Evolutionary conservation across 2,797 vertebrate genomes (phyloP).

Genomic region (Vultur gryphus): DNA sequence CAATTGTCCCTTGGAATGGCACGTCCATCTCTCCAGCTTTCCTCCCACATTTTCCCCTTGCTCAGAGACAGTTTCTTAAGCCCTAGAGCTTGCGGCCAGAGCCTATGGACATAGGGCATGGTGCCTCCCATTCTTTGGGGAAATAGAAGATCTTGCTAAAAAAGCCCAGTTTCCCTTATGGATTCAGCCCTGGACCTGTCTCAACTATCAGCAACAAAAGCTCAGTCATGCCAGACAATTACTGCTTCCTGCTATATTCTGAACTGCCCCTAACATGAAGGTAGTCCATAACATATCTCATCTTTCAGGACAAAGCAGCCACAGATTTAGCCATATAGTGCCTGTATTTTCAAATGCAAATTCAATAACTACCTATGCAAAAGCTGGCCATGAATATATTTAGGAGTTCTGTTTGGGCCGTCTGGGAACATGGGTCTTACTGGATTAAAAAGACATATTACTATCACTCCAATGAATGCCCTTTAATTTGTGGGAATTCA

Average conservation of each 20-base stretch:
- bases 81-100: not conserved
- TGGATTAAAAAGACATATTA: not conserved
- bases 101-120: not conserved
- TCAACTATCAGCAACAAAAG: not conserved
- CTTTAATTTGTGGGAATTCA: not conserved
- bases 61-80: not conserved
- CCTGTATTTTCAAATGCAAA: conserved; percentile 35
- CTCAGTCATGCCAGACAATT: not conserved
- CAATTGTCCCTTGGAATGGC: not conserved
- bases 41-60: not conserved
- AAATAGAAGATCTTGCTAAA: not conserved
- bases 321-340: not conserved
- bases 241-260: not conserved
- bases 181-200: not conserved
- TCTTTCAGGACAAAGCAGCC: not conserved
- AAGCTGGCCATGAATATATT: not conserved
- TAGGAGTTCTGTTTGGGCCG: not conserved
- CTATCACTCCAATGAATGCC: not conserved
- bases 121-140: not conserved
- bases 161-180: not conserved
- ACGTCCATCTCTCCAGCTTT: not conserved
- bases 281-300: not conserved
- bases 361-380: conserved; percentile 39
- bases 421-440: not conserved
- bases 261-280: not conserved